Evolutionary conservation across 2,797 vertebrate genomes (phyloP).

Genomic region (Enteromius paludinosus): DNA sequence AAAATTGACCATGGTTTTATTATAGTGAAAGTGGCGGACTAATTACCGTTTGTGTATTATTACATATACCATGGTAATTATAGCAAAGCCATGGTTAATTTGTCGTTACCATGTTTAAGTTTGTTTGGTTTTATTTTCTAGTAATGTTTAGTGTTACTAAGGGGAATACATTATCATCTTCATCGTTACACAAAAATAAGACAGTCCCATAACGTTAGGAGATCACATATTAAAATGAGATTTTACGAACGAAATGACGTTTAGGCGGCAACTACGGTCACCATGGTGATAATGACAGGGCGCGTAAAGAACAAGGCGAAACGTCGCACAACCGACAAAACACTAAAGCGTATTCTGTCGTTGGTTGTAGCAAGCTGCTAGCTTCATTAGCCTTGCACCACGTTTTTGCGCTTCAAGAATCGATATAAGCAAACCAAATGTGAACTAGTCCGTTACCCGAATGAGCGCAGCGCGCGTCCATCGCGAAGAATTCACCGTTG

Average conservation of each 20-base stretch:
- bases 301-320: background rate
- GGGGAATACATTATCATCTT: background rate
- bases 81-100: background rate
- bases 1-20: background rate
- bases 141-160: background rate
- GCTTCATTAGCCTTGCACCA: background rate
- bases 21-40: background rate
- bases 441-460: slow-evolving; percentile 63
- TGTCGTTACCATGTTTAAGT: background rate
- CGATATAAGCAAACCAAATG: background rate
- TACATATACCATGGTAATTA: background rate
- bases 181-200: background rate
- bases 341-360: too few species aligned
- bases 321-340: background rate
- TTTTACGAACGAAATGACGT: background rate
- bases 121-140: background rate
- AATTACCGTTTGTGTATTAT: background rate
- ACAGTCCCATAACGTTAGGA: background rate
- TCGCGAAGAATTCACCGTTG: slow-evolving; percentile 76
- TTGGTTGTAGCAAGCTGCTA: background rate
- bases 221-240: background rate
- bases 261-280: background rate
- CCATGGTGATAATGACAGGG: slow-evolving; percentile 5
- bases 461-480: slow-evolving; percentile 82
- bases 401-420: too few species aligned